Conservation (phyloP, 2,888 invertebrate genomes). For the Sympetrum striolatum region DNA sequence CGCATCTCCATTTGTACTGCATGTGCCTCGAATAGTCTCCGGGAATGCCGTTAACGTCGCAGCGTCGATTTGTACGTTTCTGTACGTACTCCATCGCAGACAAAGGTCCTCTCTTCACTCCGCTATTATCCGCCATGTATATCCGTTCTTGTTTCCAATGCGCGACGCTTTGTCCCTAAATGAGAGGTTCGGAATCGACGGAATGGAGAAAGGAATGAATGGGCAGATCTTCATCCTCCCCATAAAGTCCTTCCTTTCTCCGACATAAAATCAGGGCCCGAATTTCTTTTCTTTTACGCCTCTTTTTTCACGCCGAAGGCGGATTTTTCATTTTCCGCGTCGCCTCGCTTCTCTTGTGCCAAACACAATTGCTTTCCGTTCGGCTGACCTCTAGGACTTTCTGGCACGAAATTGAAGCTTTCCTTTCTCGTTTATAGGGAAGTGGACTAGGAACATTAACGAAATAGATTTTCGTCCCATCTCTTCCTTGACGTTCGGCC, state of each 20-base stretch:
- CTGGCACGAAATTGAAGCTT: not conserved
- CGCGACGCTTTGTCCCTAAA: not conserved
- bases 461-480: not conserved
- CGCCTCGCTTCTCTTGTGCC: not conserved
- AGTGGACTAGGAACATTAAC: not conserved
- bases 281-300: not conserved
- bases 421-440: not conserved
- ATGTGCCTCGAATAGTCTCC: too few species aligned
- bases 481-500: not conserved
- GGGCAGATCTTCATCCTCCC: not conserved
- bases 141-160: not conserved
- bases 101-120: too few species aligned
- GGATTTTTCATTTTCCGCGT: conserved; percentile 42
- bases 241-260: not conserved
- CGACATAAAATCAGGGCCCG: not conserved
- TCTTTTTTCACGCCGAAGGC: not conserved
- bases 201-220: not conserved
- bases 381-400: not conserved
- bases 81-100: too few species aligned
- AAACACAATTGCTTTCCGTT: conserved; percentile 25
- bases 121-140: not conserved
- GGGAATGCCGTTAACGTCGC: too few species aligned
- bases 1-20: too few species aligned
- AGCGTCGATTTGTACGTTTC: too few species aligned
- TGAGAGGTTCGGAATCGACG: not conserved